phyloP scores from a whole-genome alignment of 2,113 vertebrate genomes.

The Nesoenas mayeri region DNA sequence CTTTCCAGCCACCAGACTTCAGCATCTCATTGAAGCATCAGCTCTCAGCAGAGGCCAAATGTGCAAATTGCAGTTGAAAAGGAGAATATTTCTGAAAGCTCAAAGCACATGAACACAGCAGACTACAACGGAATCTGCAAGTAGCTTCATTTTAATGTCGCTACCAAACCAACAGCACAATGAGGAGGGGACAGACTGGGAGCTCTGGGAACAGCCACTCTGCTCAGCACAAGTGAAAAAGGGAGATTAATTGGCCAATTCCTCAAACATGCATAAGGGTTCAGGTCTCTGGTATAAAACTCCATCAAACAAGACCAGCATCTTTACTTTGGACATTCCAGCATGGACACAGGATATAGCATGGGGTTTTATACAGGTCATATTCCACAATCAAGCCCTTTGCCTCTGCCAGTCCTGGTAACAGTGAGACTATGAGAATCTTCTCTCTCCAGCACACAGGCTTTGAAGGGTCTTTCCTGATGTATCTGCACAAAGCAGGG shows the following conservation, averaged over 20 bases:
- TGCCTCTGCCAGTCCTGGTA: not conserved
- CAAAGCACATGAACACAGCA: not conserved
- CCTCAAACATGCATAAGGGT: not conserved
- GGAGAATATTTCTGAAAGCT: slow-evolving; percentile 26
- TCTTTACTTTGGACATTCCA: not conserved
- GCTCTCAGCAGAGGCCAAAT: slow-evolving; percentile 42
- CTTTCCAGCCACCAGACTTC: not conserved
- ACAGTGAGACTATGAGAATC: not conserved
- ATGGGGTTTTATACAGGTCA: not conserved
- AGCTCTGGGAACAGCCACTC: not conserved
- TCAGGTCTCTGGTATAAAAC: not conserved
- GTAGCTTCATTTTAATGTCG: slow-evolving; percentile 1
- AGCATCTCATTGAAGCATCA: slow-evolving; percentile 28
- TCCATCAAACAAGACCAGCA: not conserved
- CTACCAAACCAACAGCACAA: not conserved
- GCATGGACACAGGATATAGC: not conserved
- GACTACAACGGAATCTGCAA: slow-evolving; percentile 11
- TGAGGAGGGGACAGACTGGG: not conserved
- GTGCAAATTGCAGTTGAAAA: slow-evolving; percentile 40
- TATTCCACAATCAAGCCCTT: not conserved
- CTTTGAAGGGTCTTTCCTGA: slow-evolving; percentile 45
- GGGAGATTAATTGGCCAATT: not conserved
- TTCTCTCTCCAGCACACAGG: not conserved
- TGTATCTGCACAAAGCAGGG: slow-evolving; percentile 20
- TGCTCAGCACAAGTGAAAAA: not conserved